A percentile compares a stretch with the other conserved stretches of the same genome.
phyloP scores from a whole-genome alignment of 2,113 vertebrate genomes.

The Acanthisitta chloris region DNA sequence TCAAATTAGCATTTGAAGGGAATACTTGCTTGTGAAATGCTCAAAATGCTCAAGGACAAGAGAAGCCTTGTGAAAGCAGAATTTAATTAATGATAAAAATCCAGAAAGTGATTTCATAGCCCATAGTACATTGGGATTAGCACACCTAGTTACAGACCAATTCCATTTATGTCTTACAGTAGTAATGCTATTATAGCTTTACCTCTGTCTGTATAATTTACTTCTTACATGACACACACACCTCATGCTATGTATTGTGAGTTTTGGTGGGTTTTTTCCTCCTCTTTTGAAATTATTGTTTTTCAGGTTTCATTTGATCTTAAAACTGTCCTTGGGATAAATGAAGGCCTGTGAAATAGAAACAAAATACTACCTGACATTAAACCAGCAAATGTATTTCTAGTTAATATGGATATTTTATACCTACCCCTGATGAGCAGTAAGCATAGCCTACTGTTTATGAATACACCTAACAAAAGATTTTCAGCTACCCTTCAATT shows the following conservation, averaged over 20 bases:
- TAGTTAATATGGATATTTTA: background rate
- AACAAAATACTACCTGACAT: background rate
- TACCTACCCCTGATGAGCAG: background rate
- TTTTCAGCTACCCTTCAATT: background rate
- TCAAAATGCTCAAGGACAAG: slow-evolving; percentile 8
- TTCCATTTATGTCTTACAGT: background rate
- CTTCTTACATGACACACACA: rapidly evolving
- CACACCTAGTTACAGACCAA: background rate
- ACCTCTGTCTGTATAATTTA: background rate
- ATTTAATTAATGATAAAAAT: background rate
- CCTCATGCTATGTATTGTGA: background rate
- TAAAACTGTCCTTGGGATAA: background rate
- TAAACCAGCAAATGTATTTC: background rate
- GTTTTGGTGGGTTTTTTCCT: background rate
- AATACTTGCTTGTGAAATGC: background rate
- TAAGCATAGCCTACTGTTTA: background rate
- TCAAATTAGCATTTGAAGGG: background rate
- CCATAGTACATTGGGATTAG: background rate
- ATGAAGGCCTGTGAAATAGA: background rate
- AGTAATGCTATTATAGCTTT: background rate
- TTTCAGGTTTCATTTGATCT: background rate
- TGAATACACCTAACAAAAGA: background rate
- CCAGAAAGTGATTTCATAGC: background rate
- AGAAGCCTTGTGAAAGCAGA: background rate
- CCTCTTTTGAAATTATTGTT: background rate